Base-by-base conservation (phyloP, 2,888 invertebrate species). In the Copidosoma aretas region DNA sequence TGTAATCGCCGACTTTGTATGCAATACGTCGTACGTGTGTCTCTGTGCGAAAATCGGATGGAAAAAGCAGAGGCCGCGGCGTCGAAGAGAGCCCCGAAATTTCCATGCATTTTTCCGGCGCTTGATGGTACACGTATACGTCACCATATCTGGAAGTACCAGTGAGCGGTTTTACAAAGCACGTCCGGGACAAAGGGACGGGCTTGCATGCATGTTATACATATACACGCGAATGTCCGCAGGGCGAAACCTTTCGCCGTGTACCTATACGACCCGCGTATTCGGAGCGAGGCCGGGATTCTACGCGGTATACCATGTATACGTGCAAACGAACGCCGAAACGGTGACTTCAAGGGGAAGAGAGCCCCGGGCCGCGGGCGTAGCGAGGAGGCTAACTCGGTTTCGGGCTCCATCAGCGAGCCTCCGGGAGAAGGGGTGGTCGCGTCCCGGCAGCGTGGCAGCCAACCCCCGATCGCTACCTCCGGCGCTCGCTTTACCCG, bases 381-480 rank as follows among this genome's bases (percentile, higher is more conserved):
- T 46, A 77, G 77, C 70, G 76, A 78, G 77, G 75, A 72, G 78
- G 80, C 76, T 81, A 81, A 80, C 80, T 78, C 74, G 77, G 77
- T 80, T 80, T 79, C 78, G 70, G 79, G 79, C 79, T 79, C 79
- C 79, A 80, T 80, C 80, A 80, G 78, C 32, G 32, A 32, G 32
- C 32, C 32, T 32, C 8, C 32, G 32, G 8, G 32, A 8, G 32
- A 32, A 32, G 32, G 32, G 32, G 32, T 32, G 32, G 32, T 5
- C 32, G 32, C 49, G 17, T 49, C 17, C 10, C 19, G 49, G 49
- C 49, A n/a, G 49, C 19, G 4, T 49, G 10, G 4, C 49, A n/a
- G 49, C 49, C 49, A 15, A 49, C 49, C 49, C 49, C 49, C 49
- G 15, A n/a, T 49, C 10, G 19, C 19, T 49, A 49, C 19, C 49